Base-by-base conservation (phyloP, 2,888 invertebrate species). In the Eupithecia pulchellata region DNA sequence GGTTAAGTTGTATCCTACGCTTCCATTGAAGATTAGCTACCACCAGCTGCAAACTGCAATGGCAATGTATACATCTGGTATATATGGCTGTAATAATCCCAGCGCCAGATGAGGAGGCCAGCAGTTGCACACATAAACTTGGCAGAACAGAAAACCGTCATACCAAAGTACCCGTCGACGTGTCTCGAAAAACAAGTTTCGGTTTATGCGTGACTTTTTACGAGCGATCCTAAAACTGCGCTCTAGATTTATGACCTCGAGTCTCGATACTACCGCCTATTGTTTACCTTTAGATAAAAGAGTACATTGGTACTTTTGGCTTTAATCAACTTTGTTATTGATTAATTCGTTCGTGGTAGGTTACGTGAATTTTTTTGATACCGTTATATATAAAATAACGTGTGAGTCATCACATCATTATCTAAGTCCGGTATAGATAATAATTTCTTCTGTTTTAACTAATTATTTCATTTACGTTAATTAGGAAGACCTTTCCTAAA, bases 51-150 rank as follows among this genome's bases (percentile, higher is more conserved):
- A 52, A 30, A 64, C 14, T 25, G 39, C 55, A 30, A 29, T 66
- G 39, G 20, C 55, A 25, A 30, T 66, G 57, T 57, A 20, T 42
- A 55, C 36, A 29, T 2, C 0, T 27, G 57, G 14, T 57, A 57
- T 13, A 27, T 57, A 57, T 29, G 27, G 20, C 61, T 32, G 6
- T 11, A 61, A 61, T 20, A 32, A 61, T 61, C 25, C 25, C 61
- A n/a, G 42, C 20, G 42, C 20, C 42, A 52, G 20, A 61, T 34
- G 6, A 20, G 55, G 68, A 78, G 68, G 69, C 72, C 71, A 79
- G 74, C 79, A 78, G 83, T 77, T 74, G 79, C 77, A 76, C 79
- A 81, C 82, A 82, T 85, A 82, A 82, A 80, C 80, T 63, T 76
- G 69, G 73, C 52, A 65, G 70, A 80, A 78, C 79, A 79, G 79